These are phyloP conservation scores for Platalea minor DNA, from an alignment of 2,797 vertebrate genomes.

Conservation along the genomic window DNA sequence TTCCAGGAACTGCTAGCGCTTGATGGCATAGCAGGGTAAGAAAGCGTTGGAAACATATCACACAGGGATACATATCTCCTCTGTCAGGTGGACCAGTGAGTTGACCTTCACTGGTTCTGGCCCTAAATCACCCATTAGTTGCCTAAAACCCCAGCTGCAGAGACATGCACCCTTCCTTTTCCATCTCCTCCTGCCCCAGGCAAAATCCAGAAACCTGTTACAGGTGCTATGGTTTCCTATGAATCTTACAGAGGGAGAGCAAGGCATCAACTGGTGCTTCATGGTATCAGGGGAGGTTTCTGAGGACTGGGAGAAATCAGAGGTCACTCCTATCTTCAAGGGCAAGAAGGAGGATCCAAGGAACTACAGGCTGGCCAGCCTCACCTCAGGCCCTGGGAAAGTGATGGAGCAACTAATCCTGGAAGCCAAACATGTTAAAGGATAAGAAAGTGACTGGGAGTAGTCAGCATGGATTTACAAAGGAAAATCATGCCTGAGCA, in stretches of 20 bases:
- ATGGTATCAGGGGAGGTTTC: not conserved
- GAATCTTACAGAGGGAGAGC: not conserved
- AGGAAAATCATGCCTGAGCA: not conserved
- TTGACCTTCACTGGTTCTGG: not conserved
- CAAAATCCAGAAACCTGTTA: not conserved
- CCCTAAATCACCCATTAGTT: not conserved
- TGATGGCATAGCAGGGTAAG: not conserved
- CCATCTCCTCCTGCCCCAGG: not conserved
- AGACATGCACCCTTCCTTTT: not conserved
- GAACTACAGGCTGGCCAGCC: not conserved
- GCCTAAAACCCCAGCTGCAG: not conserved
- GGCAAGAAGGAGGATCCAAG: not conserved
- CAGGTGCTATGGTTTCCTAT: not conserved
- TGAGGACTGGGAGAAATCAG: not conserved
- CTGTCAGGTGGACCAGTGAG: not conserved
- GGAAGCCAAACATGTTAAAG: not conserved
- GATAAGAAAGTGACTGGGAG: not conserved
- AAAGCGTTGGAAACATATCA: not conserved
- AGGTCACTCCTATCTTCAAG: not conserved
- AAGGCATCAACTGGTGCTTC: not conserved
- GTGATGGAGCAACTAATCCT: not conserved
- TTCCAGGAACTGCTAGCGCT: not conserved
- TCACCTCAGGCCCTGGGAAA: not conserved
- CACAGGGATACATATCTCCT: not conserved
- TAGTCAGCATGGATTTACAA: not conserved